These are phyloP conservation scores for Crocallis elinguaria DNA, from an alignment of 2,888 invertebrate species.

Conservation along the genomic window DNA sequence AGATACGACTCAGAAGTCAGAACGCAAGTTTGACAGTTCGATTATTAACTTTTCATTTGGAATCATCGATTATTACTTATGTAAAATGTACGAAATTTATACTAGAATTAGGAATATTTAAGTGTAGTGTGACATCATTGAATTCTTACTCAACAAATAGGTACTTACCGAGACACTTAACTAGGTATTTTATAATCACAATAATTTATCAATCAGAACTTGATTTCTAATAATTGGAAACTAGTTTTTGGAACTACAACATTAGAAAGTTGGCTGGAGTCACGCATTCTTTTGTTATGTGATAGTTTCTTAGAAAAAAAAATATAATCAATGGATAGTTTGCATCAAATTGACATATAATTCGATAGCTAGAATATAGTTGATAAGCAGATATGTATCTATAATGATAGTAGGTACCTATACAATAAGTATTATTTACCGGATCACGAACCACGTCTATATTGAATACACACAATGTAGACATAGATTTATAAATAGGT, in stretches of 20 bases:
- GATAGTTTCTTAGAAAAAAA: not conserved
- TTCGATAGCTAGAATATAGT: not conserved
- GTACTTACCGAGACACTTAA: too few species aligned
- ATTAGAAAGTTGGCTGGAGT: conserved; percentile 13
- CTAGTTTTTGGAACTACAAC: conserved; percentile 5
- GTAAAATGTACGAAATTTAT: not conserved
- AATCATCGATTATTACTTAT: too few species aligned
- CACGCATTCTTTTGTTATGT: not conserved
- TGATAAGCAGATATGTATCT: too few species aligned
- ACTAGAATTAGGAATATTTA: not conserved
- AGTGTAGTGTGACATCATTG: not conserved
- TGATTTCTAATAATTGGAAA: not conserved
- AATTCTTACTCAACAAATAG: not conserved
- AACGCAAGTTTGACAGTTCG: too few species aligned
- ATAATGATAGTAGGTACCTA: not conserved
- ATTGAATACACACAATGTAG: not conserved
- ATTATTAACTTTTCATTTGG: too few species aligned
- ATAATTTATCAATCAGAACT: not conserved
- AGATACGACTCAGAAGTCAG: too few species aligned
- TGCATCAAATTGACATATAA: too few species aligned
- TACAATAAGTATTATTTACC: conserved; percentile 3
- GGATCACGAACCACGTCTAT: conserved; percentile 3
- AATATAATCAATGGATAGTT: too few species aligned
- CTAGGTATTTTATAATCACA: too few species aligned
- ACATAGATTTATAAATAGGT: not conserved